Evolutionary conservation across 30 jellyfish, hydroid and myxozoan genomes (phyloP), one percentile per base, ranked within the genome.

Genomic region (Phacellophora camtschatica): DNA sequence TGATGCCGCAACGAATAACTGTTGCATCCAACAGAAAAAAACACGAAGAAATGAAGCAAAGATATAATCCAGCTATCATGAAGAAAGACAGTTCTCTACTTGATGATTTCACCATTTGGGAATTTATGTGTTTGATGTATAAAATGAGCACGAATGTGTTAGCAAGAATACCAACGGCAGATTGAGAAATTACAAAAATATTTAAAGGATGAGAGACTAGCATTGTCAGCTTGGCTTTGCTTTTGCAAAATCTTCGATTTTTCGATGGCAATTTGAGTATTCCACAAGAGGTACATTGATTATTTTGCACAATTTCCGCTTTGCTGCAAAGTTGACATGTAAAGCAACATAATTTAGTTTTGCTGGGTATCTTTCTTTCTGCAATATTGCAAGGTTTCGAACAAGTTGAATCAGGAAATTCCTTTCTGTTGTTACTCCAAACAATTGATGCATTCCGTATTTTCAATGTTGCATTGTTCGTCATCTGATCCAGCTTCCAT

Each of bases 21-120:
- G 88, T 57, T 33, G 95, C 88, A 18, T 71, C 49, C 51, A 70
- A 20, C 51, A 83, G 46, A 61, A 83, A 83, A 1, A 63, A 27
- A 31, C 64, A 0, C 11, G 95, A 88, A 23, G 95, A 41, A 15
- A 70, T 37, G 66, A 83, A 83, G 27, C 95, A 83, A 28, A 68
- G 57, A 32, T 64, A 71, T 10, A 83, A 50, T 3, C 88, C 95
- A 32, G 55, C 77, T 3, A 71, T 24, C 88, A 83, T 83, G 82
- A 70, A 59, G 16, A 34, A 56, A 9, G 86, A 70, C 69, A 83
- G 79, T 41, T 83, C 95, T 0, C 88, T 41, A 45, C 95, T 64
- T 11, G 95, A 70, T 45, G 95, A 61, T 32, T 83, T 83, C 49
- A 83, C 88, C 37, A 83, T 63, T 41, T 46, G 56, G 10, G 84